These are phyloP conservation scores for Tachystola acroxantha DNA, from an alignment of 2,888 invertebrate genomes.

Conservation along the genomic window DNA sequence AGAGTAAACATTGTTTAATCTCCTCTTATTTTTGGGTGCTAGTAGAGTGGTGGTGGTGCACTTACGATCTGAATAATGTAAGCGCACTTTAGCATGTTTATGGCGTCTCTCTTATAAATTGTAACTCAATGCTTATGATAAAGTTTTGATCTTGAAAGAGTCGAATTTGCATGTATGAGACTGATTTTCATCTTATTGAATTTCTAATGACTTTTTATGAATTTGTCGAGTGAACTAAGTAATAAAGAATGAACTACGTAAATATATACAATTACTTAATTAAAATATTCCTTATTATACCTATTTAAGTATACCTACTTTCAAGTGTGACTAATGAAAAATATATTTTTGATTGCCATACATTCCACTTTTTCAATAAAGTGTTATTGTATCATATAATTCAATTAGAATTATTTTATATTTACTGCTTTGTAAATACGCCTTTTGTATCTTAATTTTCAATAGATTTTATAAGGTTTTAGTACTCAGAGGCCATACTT, in stretches of 20 bases:
- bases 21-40: too few relatives aligned
- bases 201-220: conserved; percentile 1
- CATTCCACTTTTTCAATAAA: conserved; percentile 30
- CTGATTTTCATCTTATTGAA: conserved; percentile 14
- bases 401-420: conserved; percentile 16
- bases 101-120: too few relatives aligned
- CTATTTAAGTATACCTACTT: background rate
- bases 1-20: too few relatives aligned
- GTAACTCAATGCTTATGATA: too few relatives aligned
- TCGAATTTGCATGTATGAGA: conserved; percentile 11
- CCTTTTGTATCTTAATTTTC: conserved; percentile 1
- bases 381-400: conserved; percentile 34
- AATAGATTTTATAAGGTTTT: conserved; percentile 2
- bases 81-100: too few relatives aligned
- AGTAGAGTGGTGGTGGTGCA: too few relatives aligned
- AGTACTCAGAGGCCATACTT: conserved; percentile 54
- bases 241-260: too few relatives aligned
- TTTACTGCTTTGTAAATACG: conserved; percentile 20
- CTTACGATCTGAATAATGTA: too few relatives aligned
- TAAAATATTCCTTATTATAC: background rate
- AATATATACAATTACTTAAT: too few relatives aligned
- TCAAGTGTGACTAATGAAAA: conserved; percentile 1
- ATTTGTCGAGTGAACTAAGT: background rate
- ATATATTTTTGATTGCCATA: conserved; percentile 23
- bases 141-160: too few relatives aligned